Percentiles rank a stretch among this genome's conserved stretches.
Conservation (phyloP, 1,140 invertebrate genomes). For the Stegodyphus mimosarum region DNA sequence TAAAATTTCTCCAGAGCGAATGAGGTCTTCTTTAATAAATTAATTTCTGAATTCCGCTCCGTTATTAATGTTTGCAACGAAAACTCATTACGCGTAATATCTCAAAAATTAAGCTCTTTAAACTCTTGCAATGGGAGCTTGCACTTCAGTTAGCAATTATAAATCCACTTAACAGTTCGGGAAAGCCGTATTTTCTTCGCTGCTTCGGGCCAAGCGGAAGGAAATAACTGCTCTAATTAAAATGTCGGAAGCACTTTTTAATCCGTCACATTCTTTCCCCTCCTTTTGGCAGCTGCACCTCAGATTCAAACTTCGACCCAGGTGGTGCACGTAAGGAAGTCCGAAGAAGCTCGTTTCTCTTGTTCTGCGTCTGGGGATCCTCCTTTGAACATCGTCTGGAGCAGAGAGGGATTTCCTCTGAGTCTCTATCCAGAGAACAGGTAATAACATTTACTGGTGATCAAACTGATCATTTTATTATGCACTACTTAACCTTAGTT, state of each 20-base stretch:
- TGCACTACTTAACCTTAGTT: neutral
- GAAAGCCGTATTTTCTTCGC: neutral
- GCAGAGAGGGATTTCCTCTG: slow-evolving; percentile 78
- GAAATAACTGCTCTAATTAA: slow-evolving; percentile 47
- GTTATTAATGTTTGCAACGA: slow-evolving; percentile 31
- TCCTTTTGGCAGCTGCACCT: slow-evolving; percentile 53
- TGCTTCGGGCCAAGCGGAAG: neutral
- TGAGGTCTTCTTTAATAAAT: slow-evolving; percentile 30
- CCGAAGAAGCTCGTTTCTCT: slow-evolving; percentile 57
- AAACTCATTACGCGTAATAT: slow-evolving; percentile 53
- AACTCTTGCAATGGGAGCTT: neutral
- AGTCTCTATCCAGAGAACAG: slow-evolving; percentile 66
- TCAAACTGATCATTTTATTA: neutral
- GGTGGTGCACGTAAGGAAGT: slow-evolving; percentile 60
- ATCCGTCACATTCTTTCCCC: slow-evolving; percentile 1
- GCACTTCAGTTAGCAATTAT: slow-evolving; percentile 24
- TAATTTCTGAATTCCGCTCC: slow-evolving; percentile 37
- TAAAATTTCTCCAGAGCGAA: too few species aligned
- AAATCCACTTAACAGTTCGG: slow-evolving; percentile 33
- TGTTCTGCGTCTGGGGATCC: slow-evolving; percentile 73
- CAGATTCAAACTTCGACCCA: slow-evolving; percentile 61
- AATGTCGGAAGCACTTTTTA: slow-evolving; percentile 31
- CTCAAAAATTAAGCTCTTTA: slow-evolving; percentile 36
- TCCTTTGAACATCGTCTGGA: slow-evolving; percentile 81
- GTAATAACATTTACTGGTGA: slow-evolving; percentile 1